phyloP scores from a whole-genome alignment of 1,140 invertebrate species.

The Drosophila ohnishii region DNA sequence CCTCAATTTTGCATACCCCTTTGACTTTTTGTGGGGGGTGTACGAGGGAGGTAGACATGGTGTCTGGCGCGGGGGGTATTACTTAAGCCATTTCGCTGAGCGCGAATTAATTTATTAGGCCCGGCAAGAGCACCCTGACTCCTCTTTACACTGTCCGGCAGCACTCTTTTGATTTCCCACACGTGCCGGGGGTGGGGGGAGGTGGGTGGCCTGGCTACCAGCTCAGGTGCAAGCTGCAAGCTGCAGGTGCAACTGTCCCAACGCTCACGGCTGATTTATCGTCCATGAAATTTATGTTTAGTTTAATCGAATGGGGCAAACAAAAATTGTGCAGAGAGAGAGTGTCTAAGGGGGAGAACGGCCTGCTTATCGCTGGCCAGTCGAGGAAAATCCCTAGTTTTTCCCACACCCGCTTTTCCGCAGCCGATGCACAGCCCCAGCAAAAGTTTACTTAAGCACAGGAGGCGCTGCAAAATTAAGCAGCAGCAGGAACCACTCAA shows the following conservation, averaged over 20 bases:
- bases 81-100: slow-evolving; percentile 23
- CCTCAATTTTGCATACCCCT: slow-evolving; percentile 27
- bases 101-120: slow-evolving; percentile 45
- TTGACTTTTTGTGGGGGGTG: slow-evolving; percentile 7
- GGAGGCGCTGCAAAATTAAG: slow-evolving; percentile 62
- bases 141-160: not conserved
- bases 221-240: slow-evolving; percentile 25
- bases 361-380: slow-evolving; percentile 60
- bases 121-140: not conserved
- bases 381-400: slow-evolving; percentile 4
- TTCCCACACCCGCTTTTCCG: not conserved
- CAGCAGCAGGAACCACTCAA: slow-evolving; percentile 56
- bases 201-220: not conserved
- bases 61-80: slow-evolving; percentile 1
- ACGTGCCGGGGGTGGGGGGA: slow-evolving; percentile 16
- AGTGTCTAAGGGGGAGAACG: not conserved
- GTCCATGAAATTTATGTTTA: slow-evolving; percentile 78
- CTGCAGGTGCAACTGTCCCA: slow-evolving; percentile 57
- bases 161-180: slow-evolving; percentile 55
- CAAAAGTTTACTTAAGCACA: slow-evolving; percentile 61
- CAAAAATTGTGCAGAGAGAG: slow-evolving; percentile 47
- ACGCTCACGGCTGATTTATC: slow-evolving; percentile 72
- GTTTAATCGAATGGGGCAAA: slow-evolving; percentile 76
- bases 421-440: not conserved
- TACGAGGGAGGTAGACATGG: not conserved